Conservation (phyloP, 2,113 vertebrate genomes). For the Protobothrops flavoviridis region DNA sequence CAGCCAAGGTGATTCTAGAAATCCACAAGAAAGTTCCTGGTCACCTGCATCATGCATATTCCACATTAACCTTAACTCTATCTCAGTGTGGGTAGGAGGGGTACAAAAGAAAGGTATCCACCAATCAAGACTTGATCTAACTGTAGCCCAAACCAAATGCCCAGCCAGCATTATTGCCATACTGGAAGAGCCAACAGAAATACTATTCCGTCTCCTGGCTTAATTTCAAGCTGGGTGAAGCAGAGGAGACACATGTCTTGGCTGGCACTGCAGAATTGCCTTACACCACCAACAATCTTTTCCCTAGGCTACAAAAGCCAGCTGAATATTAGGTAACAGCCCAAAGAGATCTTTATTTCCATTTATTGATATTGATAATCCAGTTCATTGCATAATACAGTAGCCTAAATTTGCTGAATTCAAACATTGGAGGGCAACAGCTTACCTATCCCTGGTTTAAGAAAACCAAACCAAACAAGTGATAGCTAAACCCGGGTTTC, state of each 20-base stretch:
- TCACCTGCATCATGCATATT: background rate
- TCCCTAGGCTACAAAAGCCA: background rate
- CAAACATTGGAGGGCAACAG: background rate
- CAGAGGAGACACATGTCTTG: background rate
- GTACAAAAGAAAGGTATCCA: background rate
- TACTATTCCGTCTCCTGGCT: background rate
- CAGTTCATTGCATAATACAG: background rate
- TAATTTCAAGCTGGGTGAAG: background rate
- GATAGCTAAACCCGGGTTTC: background rate
- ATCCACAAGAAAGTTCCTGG: background rate
- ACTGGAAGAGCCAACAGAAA: background rate
- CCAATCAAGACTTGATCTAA: background rate
- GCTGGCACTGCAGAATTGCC: background rate
- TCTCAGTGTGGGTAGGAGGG: background rate
- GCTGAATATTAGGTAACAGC: background rate
- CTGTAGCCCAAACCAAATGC: background rate
- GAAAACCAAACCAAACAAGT: background rate
- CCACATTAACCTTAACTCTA: too few relatives aligned
- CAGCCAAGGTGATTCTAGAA: background rate
- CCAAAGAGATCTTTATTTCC: background rate
- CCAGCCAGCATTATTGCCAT: background rate
- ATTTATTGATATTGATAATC: background rate
- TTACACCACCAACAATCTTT: background rate
- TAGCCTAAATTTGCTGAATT: background rate
- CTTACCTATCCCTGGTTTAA: background rate